Evolutionary conservation across 2,888 invertebrate genomes (phyloP).

Genomic region (Drosophila anceps): DNA sequence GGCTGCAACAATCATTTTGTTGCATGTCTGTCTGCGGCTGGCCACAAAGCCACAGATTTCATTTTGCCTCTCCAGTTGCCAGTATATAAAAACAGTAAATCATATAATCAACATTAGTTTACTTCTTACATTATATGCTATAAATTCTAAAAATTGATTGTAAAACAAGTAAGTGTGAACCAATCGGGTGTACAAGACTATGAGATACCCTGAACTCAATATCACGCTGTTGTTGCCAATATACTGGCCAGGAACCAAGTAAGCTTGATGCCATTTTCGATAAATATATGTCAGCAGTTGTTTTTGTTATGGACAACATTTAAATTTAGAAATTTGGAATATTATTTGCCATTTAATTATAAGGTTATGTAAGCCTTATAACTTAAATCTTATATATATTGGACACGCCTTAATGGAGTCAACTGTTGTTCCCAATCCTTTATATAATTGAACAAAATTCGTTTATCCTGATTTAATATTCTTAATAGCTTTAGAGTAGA

Average conservation of each 20-base stretch:
- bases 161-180: not conserved
- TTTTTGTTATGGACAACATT: not conserved
- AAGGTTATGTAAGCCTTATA: not conserved
- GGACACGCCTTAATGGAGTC: too few species aligned
- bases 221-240: not conserved
- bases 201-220: not conserved
- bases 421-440: too few species aligned
- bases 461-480: not conserved
- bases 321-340: not conserved
- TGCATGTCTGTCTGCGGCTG: conserved; percentile 66
- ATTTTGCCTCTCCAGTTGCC: conserved; percentile 2
- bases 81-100: conserved; percentile 33
- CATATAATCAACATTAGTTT: conserved; percentile 19
- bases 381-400: too few species aligned
- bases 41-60: conserved; percentile 57
- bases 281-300: not conserved
- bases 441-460: not conserved
- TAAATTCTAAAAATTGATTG: not conserved
- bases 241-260: not conserved
- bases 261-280: not conserved
- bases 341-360: not conserved
- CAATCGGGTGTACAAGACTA: not conserved
- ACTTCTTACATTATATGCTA: not conserved
- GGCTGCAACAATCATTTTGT: conserved; percentile 61
- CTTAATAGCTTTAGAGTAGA: not conserved